Base-by-base conservation (phyloP, 2,113 vertebrate genomes). In the Tympanuchus pallidicinctus region DNA sequence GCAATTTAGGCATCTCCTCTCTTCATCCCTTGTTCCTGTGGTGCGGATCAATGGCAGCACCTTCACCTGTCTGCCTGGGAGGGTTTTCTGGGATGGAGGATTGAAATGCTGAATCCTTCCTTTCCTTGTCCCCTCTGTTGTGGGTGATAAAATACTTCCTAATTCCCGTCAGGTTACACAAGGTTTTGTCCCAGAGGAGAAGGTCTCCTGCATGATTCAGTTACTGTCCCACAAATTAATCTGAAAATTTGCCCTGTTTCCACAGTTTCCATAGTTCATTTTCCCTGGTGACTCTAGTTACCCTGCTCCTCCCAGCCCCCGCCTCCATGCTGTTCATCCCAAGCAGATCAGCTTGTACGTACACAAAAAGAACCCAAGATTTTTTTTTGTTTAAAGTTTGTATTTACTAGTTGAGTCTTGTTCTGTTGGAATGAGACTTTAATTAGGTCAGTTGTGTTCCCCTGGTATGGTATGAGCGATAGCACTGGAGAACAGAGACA, bases 391-490 rank as follows among this genome's bases (percentile, higher is more conserved):
- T 54, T 54, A 59, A 76, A 70, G 88, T 63, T 91, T 83, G 34
- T 65, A 64, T 86, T 94, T 89, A 88, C 82, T 72, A 88, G 71
- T 63, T 82, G 75, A 85, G 42, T 40, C 64, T 88, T 67, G 64
- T 65, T 69, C 69, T 72, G 50, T 43, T 81, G 70, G 65, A 94
- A 96, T 83, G 72, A 88, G 43, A 67, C 47, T 92, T 76, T 94
- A 96, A 97, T 95, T 91, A 92, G 94, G 94, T 96, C 95, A 94
- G 69, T 59, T 57, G n/a, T 30, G 70, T 83, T 95, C 95, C 96
- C 94, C 73, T 96, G 93, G 82, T 75, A 91, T 85, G 56, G 57
- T 36, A 88, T 81, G 89, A 96, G 91, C 47, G 85, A 94, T 91
- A 93, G 80, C 32, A 81, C 82, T 64, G 78, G 74, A 95, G 93